Evolutionary conservation across 2,113 vertebrate genomes (phyloP).

Genomic region (Bungarus multicinctus): DNA sequence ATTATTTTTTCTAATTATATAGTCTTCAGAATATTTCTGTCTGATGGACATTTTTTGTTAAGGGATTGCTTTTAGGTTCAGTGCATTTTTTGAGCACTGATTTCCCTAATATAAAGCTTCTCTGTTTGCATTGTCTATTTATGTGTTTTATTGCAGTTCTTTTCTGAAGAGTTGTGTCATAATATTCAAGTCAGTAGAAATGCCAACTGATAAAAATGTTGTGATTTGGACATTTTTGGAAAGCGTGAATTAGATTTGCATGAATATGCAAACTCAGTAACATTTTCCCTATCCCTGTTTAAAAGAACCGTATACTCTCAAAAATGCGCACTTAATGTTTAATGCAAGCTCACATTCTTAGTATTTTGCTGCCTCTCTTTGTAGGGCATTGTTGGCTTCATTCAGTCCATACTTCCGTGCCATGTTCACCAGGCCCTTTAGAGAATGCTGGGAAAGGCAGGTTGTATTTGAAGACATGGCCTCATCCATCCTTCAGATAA

Average conservation of each 20-base stretch:
- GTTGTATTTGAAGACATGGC: constrained; percentile 79
- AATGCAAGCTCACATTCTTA: background rate
- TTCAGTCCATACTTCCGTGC: constrained; percentile 81
- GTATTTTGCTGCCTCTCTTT: background rate
- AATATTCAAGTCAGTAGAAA: background rate
- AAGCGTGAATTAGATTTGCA: background rate
- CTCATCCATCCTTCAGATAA: constrained; percentile 73
- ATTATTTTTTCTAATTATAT: background rate
- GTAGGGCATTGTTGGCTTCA: constrained; percentile 76
- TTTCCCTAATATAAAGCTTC: background rate
- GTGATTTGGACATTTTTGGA: background rate
- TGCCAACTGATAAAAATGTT: background rate
- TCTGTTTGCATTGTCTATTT: background rate
- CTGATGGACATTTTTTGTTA: background rate
- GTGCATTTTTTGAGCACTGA: background rate
- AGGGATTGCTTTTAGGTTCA: background rate
- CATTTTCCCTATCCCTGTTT: background rate
- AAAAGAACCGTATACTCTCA: background rate
- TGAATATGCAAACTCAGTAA: background rate
- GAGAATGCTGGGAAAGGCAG: constrained; percentile 78
- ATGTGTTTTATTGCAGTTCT: background rate
- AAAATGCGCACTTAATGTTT: background rate
- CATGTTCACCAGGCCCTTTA: constrained; percentile 81
- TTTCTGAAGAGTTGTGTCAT: background rate
- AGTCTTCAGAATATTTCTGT: background rate